Evolutionary conservation across 2,113 vertebrate species (phyloP).

Genomic region (Mormyrus iriodes): DNA sequence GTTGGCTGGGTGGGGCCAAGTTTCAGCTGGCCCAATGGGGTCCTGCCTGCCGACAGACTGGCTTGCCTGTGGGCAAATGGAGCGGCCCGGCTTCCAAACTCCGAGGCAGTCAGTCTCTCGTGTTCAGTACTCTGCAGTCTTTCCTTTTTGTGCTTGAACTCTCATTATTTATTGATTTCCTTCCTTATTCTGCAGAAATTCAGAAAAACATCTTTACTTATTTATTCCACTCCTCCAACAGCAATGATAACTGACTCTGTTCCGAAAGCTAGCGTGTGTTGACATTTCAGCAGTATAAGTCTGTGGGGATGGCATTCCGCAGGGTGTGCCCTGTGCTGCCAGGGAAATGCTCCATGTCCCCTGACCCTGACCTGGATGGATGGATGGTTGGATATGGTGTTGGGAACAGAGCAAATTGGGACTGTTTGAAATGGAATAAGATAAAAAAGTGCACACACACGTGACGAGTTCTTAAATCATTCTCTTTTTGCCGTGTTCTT

Average conservation of each 20-base stretch:
- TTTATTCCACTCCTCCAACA: constrained; percentile 33
- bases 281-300: constrained; percentile 23
- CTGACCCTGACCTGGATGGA: constrained; percentile 34
- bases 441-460: constrained; percentile 45
- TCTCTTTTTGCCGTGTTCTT: constrained; percentile 49
- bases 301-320: constrained; percentile 27
- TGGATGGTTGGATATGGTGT: constrained; percentile 41
- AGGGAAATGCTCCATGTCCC: constrained; percentile 37
- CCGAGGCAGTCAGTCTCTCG: neutral
- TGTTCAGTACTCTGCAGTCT: neutral
- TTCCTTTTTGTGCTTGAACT: constrained; percentile 8
- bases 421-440: constrained; percentile 45
- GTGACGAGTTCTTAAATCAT: constrained; percentile 33
- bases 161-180: constrained; percentile 44
- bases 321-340: constrained; percentile 34
- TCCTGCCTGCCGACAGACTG: neutral
- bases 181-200: constrained; percentile 28
- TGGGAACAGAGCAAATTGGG: constrained; percentile 26
- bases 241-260: neutral
- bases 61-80: neutral
- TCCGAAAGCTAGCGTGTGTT: neutral
- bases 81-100: too few relatives aligned
- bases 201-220: constrained; percentile 39
- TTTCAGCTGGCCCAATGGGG: neutral
- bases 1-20: constrained; percentile 1